Percentiles rank a stretch among this genome's conserved stretches.
Conservation (phyloP, 2,797 vertebrate genomes). For the Neostethus bicornis region DNA sequence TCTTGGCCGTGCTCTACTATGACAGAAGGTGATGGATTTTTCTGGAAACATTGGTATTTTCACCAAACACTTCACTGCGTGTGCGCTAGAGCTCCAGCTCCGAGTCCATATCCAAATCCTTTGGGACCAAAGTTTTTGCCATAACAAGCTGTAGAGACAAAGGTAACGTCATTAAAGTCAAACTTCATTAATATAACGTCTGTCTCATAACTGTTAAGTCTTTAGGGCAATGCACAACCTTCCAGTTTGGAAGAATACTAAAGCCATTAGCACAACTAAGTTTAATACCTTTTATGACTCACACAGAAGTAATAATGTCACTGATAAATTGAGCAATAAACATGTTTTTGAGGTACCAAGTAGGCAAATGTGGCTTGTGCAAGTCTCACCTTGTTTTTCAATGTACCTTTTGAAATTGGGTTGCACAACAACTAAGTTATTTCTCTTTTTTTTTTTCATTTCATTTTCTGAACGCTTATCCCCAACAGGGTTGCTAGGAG, state of each 20-base stretch:
- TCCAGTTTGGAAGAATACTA: background rate
- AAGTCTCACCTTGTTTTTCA: background rate
- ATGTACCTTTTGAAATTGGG: background rate
- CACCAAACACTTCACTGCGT: conserved; percentile 71
- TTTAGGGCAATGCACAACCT: background rate
- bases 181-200: fast-evolving
- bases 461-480: too few relatives aligned
- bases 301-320: background rate
- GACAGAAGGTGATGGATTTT: conserved; percentile 10
- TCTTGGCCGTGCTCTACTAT: too few relatives aligned
- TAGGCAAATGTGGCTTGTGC: background rate
- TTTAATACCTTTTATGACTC: background rate
- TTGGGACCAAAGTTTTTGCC: conserved; percentile 96
- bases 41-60: background rate
- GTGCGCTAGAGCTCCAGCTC: conserved; percentile 90
- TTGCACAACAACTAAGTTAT: too few relatives aligned
- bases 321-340: background rate
- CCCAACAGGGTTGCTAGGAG: too few relatives aligned
- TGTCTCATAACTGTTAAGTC: background rate
- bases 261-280: background rate
- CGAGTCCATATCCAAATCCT: conserved; percentile 91
- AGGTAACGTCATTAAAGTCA: background rate
- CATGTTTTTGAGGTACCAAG: background rate
- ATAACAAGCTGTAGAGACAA: conserved; percentile 84
- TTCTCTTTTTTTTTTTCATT: too few relatives aligned